Base-by-base conservation (phyloP, 2,113 vertebrate genomes). In the Ochotona princeps region DNA sequence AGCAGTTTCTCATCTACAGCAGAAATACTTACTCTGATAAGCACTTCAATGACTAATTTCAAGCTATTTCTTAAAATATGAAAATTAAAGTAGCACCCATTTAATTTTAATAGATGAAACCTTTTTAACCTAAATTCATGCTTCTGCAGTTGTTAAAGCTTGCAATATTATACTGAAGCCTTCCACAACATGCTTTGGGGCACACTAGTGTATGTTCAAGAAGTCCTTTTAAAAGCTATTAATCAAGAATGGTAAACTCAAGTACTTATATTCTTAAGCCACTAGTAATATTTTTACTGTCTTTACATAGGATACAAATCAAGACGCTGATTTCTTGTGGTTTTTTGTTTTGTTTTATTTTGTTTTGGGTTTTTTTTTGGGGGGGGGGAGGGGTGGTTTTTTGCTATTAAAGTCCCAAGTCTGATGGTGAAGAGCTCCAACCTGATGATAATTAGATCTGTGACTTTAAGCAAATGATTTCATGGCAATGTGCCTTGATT, bases 391-490 rank as follows among this genome's bases (percentile, higher is more conserved):
- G 38, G 38, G 3, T 44, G 38, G 38, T 28, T 51, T 87, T 91
- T 89, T 66, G 30, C 83, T 75, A 96, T 91, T 94, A 94, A 91
- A 87, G 93, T 72, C 54, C 83, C 54, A 88, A 92, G 28, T 85
- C 83, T 92, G 91, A 87, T 92, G 30, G 94, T 95, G 80, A 96
- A 96, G 94, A 96, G 83, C 57, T 96, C 75, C 54, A 83, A 73
- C 96, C 94, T 96, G 83, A 72, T 54, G 87, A 80, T 90, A 93
- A 97, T 87, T 95, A 89, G 74, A n/a, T 65, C 65, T 63, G 17
- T 93, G 81, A 96, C 83, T 91, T 92, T 65, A 89, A 81, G 51
- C 49, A 96, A 94, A 91, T 90, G 93, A 96, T 85, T 92, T 91
- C 90, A 95, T 94, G 78, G 69, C 38, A 65, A 70, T 70, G 30